Evolutionary conservation across 2,113 vertebrate genomes (phyloP).

Genomic region (Phrynocephalus versicolor): DNA sequence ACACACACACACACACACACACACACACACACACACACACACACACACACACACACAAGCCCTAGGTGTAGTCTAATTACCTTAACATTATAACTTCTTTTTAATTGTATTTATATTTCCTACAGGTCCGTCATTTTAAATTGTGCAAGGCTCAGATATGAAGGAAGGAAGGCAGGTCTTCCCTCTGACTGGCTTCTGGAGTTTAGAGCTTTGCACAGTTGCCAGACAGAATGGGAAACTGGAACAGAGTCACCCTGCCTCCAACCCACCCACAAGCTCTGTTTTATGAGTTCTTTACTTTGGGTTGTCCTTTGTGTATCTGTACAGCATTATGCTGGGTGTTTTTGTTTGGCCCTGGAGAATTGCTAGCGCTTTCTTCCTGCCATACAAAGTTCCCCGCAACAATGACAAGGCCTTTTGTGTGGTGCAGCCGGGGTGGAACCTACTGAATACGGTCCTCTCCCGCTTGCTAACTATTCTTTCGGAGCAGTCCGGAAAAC

Average conservation of each 20-base stretch:
- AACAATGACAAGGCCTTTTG: neutral
- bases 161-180: neutral
- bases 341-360: neutral
- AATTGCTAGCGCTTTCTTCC: neutral
- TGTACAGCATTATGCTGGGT: neutral
- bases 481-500: constrained; percentile 1
- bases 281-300: neutral
- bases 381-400: constrained; percentile 19
- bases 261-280: too few species aligned
- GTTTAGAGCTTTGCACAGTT: too few species aligned
- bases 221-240: neutral
- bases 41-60: too few species aligned
- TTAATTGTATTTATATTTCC: too few species aligned
- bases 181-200: too few species aligned
- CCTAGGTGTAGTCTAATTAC: too few species aligned
- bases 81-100: too few species aligned
- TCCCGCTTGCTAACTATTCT: neutral
- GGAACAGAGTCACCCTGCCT: neutral
- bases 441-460: neutral
- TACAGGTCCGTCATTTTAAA: too few species aligned
- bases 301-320: neutral
- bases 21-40: too few species aligned
- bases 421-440: neutral
- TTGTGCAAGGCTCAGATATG: too few species aligned
- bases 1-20: too few species aligned